Conservation (phyloP, 1,140 invertebrate genomes). For the Piezodorus guildinii region DNA sequence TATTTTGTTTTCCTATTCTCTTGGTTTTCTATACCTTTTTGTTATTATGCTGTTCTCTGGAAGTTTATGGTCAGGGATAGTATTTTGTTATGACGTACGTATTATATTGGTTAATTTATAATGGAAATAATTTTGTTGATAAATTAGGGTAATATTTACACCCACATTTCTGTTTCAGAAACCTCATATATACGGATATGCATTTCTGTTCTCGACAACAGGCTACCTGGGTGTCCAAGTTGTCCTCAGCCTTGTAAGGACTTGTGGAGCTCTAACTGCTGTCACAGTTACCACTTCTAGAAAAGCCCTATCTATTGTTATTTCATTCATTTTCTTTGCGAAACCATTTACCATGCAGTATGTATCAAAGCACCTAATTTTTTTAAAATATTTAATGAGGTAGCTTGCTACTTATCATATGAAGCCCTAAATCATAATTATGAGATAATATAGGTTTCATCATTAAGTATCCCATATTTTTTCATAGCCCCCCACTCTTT, state of each 20-base stretch:
- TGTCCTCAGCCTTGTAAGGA: slow-evolving; percentile 74
- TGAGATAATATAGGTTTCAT: not conserved
- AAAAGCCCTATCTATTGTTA: slow-evolving; percentile 82
- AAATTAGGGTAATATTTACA: not conserved
- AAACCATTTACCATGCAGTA: slow-evolving; percentile 91
- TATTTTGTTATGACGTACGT: slow-evolving; percentile 65
- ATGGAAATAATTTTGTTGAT: not conserved
- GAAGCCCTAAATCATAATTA: not conserved
- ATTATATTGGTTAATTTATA: not conserved
- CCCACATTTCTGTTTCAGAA: slow-evolving; percentile 40
- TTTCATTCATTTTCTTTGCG: slow-evolving; percentile 86
- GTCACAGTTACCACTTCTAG: slow-evolving; percentile 80
- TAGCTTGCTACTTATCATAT: not conserved
- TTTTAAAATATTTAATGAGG: not conserved
- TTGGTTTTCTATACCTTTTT: slow-evolving; percentile 77
- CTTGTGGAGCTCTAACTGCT: slow-evolving; percentile 78
- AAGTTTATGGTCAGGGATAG: slow-evolving; percentile 58
- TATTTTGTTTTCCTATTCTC: slow-evolving; percentile 83
- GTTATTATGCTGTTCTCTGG: slow-evolving; percentile 61
- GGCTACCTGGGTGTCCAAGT: slow-evolving; percentile 89
- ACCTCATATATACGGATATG: slow-evolving; percentile 74
- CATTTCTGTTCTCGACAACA: slow-evolving; percentile 71
- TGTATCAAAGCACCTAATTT: slow-evolving; percentile 36
- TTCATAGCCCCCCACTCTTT: too few species aligned
- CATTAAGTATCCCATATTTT: too few species aligned